Evolutionary conservation across 2,113 vertebrate species (phyloP), one percentile per base, ranked within the genome.

Genomic region (Corapipo altera): DNA sequence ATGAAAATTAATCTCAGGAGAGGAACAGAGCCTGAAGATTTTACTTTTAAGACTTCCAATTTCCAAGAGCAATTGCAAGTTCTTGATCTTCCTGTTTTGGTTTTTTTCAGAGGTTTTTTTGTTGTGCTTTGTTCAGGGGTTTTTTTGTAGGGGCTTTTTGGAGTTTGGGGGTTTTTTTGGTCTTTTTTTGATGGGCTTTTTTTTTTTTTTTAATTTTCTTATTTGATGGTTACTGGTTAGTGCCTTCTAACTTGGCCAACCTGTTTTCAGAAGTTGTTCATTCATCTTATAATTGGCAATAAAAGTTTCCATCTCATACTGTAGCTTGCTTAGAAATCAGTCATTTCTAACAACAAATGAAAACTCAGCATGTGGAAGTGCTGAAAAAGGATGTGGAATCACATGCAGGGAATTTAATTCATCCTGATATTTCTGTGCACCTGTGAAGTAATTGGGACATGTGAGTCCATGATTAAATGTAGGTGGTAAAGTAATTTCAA

Each of bases 1-100:
- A 85, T 66, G 58, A 91, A 96, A 89, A 96, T 94, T 93, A 92
- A 75, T 91, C 86, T 95, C 86, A 41, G 74, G 77, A 89, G 84
- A 91, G 15, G 18, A 88, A 70, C 23, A 85, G n/a, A 85, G 39
- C 14, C 66, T 81, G 79, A 89, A 91, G 57, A 91, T 89, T 89
- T 83, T 84, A 80, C 74, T 86, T 92, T 95, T 79, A 93, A 82
- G 54, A 18, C 52, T 66, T 78, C 49, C 21, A 54, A 24, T 88
- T 96, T 96, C n/a, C 66, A 86, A 81, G 66, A 92, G 33, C 41
- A 81, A 75, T 78, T 81, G 43, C 43, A 93, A 86, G 23, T 30
- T 92, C 57, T 70, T 91, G 26, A 43, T 85, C 43, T 76, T 90
- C n/a, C 59, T 62, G 6, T 20, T 24, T 14, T 39, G 20, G 14